Evolutionary conservation across 2,888 invertebrate species (phyloP).

Genomic region (Oconnorella tubifera): DNA sequence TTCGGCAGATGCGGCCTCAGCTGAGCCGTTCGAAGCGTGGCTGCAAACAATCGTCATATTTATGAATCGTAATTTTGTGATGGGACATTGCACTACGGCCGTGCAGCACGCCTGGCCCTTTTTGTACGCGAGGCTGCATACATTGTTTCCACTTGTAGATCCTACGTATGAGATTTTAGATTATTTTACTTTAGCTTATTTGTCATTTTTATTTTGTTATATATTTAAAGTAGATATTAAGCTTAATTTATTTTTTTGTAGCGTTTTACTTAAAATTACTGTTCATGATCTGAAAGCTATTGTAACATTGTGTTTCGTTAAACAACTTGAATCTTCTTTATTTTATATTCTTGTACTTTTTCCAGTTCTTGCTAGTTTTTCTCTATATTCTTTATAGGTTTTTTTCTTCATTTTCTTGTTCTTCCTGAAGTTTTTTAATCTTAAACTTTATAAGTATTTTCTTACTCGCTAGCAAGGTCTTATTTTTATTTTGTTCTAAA

Average conservation of each 20-base stretch:
- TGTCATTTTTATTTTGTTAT: background rate
- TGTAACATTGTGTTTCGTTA: too few relatives aligned
- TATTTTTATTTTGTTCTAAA: too few relatives aligned
- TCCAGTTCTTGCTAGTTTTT: too few relatives aligned
- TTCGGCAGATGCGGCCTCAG: background rate
- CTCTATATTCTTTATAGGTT: too few relatives aligned
- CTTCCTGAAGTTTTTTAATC: too few relatives aligned
- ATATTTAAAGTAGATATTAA: background rate
- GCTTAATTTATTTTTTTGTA: background rate
- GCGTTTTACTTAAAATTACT: too few relatives aligned
- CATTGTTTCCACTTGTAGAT: slow-evolving; percentile 83
- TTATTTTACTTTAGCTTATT: background rate
- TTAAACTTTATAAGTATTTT: too few relatives aligned
- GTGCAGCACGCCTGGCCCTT: slow-evolving; percentile 92
- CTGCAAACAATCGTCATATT: slow-evolving; percentile 75
- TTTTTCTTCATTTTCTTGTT: too few relatives aligned
- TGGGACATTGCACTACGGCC: slow-evolving; percentile 78
- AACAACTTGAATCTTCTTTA: too few relatives aligned
- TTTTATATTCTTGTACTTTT: too few relatives aligned
- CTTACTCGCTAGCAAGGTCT: too few relatives aligned
- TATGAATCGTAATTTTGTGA: slow-evolving; percentile 76
- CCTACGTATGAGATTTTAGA: slow-evolving; percentile 58
- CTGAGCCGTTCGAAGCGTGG: slow-evolving; percentile 39
- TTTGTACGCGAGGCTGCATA: slow-evolving; percentile 77
- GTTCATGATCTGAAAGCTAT: too few relatives aligned